Conservation (phyloP, 2,113 vertebrate genomes). For the Pyxicephalus adspersus region DNA sequence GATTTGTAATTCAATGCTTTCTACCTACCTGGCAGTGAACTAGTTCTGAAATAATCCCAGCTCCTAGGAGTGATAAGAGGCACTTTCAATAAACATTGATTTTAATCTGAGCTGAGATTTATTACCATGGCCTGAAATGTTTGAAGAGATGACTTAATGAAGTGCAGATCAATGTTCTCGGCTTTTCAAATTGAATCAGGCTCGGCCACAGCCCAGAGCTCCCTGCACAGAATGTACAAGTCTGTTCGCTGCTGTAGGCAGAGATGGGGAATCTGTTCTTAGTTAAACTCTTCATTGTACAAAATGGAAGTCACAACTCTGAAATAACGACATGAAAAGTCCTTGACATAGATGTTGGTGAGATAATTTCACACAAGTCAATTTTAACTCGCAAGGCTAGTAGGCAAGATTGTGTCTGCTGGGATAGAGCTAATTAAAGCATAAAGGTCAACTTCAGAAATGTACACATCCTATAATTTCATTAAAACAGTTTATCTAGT, state of each 20-base stretch:
- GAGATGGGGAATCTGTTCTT: not conserved
- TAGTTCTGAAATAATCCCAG: constrained; percentile 36
- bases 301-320: not conserved
- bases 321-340: not conserved
- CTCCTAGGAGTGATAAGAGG: constrained; percentile 40
- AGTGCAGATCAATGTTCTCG: constrained; percentile 55
- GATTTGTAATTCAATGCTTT: not conserved
- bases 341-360: too few relatives aligned
- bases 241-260: not conserved
- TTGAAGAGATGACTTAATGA: constrained; percentile 57
- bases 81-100: constrained; percentile 56
- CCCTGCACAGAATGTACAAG: not conserved
- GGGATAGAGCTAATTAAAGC: too few relatives aligned
- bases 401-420: too few relatives aligned
- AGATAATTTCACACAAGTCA: too few relatives aligned
- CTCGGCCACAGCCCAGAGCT: constrained; percentile 29
- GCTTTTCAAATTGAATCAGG: constrained; percentile 53
- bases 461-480: too few relatives aligned
- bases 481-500: too few relatives aligned
- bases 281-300: not conserved
- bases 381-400: too few relatives aligned
- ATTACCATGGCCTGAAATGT: constrained; percentile 52
- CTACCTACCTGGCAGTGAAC: constrained; percentile 10
- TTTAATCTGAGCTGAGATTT: constrained; percentile 55
- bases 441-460: too few relatives aligned